These are phyloP conservation scores for Tenthredo amoena DNA, from an alignment of 2,888 invertebrate species.

Conservation along the genomic window DNA sequence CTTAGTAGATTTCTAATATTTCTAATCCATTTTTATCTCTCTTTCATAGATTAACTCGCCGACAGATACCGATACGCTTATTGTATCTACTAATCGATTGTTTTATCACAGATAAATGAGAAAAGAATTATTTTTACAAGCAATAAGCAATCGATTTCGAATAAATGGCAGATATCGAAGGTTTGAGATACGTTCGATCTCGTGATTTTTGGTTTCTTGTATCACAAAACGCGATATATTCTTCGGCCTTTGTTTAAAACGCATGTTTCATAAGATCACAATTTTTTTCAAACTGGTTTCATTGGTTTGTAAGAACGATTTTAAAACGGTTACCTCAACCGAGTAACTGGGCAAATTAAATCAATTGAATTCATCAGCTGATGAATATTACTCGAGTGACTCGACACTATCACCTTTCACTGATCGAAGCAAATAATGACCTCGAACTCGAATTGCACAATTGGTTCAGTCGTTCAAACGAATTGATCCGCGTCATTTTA, in stretches of 20 bases:
- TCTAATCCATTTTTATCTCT: too few relatives aligned
- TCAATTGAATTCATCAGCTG: background rate
- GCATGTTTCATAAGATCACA: background rate
- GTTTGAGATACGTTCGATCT: background rate
- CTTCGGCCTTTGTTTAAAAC: background rate
- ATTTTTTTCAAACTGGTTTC: background rate
- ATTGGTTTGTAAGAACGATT: background rate
- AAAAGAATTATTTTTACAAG: background rate
- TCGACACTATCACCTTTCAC: slow-evolving; percentile 42
- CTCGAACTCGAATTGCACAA: slow-evolving; percentile 19
- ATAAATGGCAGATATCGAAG: background rate
- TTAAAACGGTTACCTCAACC: background rate
- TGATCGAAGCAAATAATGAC: slow-evolving; percentile 22
- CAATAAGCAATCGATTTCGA: background rate
- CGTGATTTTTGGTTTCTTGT: background rate
- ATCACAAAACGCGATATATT: background rate
- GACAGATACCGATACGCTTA: too few relatives aligned
- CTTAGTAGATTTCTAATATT: background rate
- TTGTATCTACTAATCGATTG: too few relatives aligned
- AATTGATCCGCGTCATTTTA: background rate
- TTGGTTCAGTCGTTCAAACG: slow-evolving; percentile 3
- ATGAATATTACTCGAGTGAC: slow-evolving; percentile 19
- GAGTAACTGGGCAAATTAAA: slow-evolving; percentile 3
- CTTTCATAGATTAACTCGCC: too few relatives aligned
- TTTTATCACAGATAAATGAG: background rate